Evolutionary conservation across 2,888 invertebrate species (phyloP).

Genomic region (Ichneumoninae sp.): DNA sequence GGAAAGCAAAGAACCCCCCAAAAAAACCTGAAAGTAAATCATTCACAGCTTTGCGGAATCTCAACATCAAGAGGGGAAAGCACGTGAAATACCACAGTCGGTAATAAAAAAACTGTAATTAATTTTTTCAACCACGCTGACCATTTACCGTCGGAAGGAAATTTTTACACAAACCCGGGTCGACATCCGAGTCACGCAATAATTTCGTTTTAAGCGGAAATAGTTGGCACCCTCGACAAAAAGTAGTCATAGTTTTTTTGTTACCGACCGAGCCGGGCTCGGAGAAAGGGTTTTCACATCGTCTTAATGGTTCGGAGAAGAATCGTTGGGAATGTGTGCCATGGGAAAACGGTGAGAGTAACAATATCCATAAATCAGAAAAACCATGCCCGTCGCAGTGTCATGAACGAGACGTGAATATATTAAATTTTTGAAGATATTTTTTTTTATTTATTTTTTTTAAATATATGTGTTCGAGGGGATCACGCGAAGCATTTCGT

Average conservation of each 20-base stretch:
- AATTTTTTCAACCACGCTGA: background rate
- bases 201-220: background rate
- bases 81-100: background rate
- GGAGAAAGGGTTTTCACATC: background rate
- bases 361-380: conserved; percentile 33
- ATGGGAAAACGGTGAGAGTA: conserved; percentile 26
- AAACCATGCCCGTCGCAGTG: conserved; percentile 30
- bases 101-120: background rate
- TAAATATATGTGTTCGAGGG: conserved; percentile 42
- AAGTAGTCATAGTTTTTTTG: background rate
- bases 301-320: background rate
- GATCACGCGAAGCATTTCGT: conserved; percentile 21
- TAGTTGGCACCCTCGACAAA: background rate
- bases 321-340: conserved; percentile 22
- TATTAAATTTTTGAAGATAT: conserved; percentile 44
- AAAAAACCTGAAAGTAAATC: conserved; percentile 40
- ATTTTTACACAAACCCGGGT: background rate
- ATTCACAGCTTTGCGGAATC: conserved; percentile 26
- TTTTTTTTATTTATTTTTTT: conserved; percentile 10
- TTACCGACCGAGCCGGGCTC: background rate
- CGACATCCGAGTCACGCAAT: background rate
- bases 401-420: conserved; percentile 58
- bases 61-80: background rate
- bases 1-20: conserved; percentile 24
- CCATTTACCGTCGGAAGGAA: background rate